These are phyloP conservation scores for Haplochromis burtoni DNA, from an alignment of 2,113 vertebrate species.

Conservation along the genomic window DNA sequence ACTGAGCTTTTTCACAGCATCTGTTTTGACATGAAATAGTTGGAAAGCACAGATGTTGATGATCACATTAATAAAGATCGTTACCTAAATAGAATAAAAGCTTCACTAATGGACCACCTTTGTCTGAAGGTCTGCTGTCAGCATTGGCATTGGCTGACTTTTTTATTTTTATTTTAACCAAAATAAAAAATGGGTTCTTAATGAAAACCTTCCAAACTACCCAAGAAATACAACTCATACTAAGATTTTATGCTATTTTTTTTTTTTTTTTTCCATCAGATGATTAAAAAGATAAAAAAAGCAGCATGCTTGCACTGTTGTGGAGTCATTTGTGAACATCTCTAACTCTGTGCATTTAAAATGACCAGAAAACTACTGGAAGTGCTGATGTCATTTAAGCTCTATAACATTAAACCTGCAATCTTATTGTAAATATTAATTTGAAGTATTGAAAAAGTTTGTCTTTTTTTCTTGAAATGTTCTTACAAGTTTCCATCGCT, in stretches of 20 bases:
- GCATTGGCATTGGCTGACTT: neutral
- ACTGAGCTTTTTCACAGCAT: neutral
- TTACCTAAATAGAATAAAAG: neutral
- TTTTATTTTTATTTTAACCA: neutral
- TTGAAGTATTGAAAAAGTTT: neutral
- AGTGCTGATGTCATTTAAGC: neutral
- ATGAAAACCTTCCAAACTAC: neutral
- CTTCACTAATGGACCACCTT: neutral
- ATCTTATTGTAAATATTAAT: neutral
- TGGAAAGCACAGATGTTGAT: neutral
- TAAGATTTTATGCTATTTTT: neutral
- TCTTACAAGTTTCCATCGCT: neutral
- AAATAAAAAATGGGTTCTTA: neutral
- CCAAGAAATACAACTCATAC: neutral
- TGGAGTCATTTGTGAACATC: neutral
- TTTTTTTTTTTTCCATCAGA: neutral
- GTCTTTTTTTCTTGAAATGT: neutral
- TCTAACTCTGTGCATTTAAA: neutral
- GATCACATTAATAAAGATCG: neutral
- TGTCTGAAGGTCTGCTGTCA: neutral
- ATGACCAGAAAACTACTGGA: neutral
- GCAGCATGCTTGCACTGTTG: neutral
- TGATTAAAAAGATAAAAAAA: neutral
- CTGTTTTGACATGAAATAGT: neutral
- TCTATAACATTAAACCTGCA: neutral